phyloP scores from a whole-genome alignment of 2,797 vertebrate genomes.

The Trachurus trachurus region DNA sequence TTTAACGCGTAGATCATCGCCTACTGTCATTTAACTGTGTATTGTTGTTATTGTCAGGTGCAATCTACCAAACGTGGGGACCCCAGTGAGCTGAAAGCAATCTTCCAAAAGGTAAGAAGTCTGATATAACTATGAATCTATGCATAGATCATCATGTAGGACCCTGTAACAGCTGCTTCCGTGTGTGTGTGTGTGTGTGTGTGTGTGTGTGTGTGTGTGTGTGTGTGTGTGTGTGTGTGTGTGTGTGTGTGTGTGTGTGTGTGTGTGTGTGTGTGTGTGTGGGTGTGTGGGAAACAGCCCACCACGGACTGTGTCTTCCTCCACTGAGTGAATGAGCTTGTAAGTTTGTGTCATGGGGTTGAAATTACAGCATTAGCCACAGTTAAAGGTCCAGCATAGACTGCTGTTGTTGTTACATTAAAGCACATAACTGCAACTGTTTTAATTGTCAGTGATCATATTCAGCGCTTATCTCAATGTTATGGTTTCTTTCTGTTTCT shows the following conservation, averaged over 20 bases:
- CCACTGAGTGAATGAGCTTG: slow-evolving; percentile 6
- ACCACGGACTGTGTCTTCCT: neutral
- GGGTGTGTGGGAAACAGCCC: neutral
- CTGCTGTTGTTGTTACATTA: neutral
- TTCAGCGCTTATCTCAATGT: neutral
- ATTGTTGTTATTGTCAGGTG: slow-evolving; percentile 80
- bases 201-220: too few species aligned
- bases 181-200: too few species aligned
- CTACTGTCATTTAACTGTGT: neutral
- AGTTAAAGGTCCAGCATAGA: slow-evolving; percentile 23
- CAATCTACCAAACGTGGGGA: slow-evolving; percentile 96
- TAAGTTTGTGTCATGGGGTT: slow-evolving; percentile 64
- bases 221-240: too few species aligned
- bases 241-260: too few species aligned
- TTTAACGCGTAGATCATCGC: neutral
- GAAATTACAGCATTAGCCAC: slow-evolving; percentile 54
- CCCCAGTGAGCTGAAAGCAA: slow-evolving; percentile 91
- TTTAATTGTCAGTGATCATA: neutral
- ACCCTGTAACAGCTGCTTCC: neutral
- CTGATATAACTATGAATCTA: neutral
- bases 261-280: too few species aligned
- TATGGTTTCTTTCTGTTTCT: neutral
- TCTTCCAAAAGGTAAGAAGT: slow-evolving; percentile 94
- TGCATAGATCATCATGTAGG: neutral
- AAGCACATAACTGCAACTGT: neutral